A percentile compares a stretch with the other conserved stretches of the same genome.
Evolutionary conservation across 2,888 invertebrate species (phyloP).

Genomic region (Pteria penguin): DNA sequence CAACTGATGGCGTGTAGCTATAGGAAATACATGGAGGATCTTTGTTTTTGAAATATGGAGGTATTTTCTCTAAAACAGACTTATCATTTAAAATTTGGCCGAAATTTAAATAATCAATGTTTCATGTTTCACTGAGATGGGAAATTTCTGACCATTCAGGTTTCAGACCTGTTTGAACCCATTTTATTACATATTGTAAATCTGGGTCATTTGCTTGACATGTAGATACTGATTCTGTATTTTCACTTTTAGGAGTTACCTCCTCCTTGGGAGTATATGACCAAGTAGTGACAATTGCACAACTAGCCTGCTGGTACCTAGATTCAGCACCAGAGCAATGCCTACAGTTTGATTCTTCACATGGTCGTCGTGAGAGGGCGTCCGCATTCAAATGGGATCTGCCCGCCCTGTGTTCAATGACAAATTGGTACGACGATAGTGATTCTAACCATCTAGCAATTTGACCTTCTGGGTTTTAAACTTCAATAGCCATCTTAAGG

Average conservation of each 20-base stretch:
- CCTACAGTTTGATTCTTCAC: background rate
- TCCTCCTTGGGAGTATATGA: background rate
- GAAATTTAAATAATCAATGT: no score
- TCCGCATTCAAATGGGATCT: slow-evolving; percentile 41
- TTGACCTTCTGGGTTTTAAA: slow-evolving; percentile 42
- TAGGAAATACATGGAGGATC: no score
- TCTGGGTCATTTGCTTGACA: slow-evolving; percentile 15
- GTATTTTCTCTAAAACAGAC: no score
- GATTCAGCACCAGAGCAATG: background rate
- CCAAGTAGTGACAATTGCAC: background rate
- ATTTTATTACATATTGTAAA: slow-evolving; percentile 6
- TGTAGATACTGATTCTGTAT: background rate
- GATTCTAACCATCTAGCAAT: slow-evolving; percentile 45
- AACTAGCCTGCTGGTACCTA: background rate
- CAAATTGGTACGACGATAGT: slow-evolving; percentile 34
- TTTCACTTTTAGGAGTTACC: background rate
- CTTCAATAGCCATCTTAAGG: slow-evolving; percentile 38
- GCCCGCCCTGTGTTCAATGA: slow-evolving; percentile 37
- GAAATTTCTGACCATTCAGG: slow-evolving; percentile 22
- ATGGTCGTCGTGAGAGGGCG: slow-evolving; percentile 24
- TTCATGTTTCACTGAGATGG: slow-evolving; percentile 4
- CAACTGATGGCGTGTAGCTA: no score
- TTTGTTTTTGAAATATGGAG: no score
- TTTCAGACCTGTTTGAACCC: slow-evolving; percentile 1
- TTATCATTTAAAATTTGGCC: no score